Percentiles rank a stretch among this genome's conserved stretches.
Evolutionary conservation across 1,140 invertebrate species (phyloP).

Genomic region (Calephelis virginiensis): DNA sequence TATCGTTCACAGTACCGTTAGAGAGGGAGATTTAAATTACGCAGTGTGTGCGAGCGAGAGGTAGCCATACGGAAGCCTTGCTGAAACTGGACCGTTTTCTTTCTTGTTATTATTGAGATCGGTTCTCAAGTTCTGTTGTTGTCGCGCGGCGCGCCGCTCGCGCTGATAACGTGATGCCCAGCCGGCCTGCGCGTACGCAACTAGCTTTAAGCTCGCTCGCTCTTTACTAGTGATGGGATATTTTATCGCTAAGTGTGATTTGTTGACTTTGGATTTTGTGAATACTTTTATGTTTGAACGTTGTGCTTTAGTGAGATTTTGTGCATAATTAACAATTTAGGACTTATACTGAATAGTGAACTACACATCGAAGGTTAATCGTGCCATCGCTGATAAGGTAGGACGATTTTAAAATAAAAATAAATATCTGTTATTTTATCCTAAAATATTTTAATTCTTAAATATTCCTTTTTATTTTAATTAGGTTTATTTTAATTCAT

Average conservation of each 20-base stretch:
- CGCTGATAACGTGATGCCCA: conserved; percentile 74
- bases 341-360: conserved; percentile 9
- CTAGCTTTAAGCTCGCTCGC: conserved; percentile 65
- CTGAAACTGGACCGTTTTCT: conserved; percentile 79
- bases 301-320: conserved; percentile 39
- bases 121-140: conserved; percentile 75
- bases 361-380: not conserved
- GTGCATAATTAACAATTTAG: conserved; percentile 23
- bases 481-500: no score
- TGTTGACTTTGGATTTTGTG: conserved; percentile 41
- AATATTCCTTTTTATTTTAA: no score
- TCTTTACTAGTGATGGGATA: conserved; percentile 48
- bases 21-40: conserved; percentile 57
- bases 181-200: conserved; percentile 66
- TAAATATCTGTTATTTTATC: not conserved
- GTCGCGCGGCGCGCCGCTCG: conserved; percentile 69
- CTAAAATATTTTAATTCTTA: no score
- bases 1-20: conserved; percentile 74
- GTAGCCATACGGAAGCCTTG: conserved; percentile 71
- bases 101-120: conserved; percentile 78
- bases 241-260: conserved; percentile 40
- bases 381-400: conserved; percentile 13
- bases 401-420: not conserved
- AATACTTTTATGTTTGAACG: conserved; percentile 41
- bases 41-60: conserved; percentile 51